A percentile compares a stretch with the other conserved stretches of the same genome.
Evolutionary conservation across 2,113 vertebrate genomes (phyloP).

Genomic region (Typhlomys cinereus): DNA sequence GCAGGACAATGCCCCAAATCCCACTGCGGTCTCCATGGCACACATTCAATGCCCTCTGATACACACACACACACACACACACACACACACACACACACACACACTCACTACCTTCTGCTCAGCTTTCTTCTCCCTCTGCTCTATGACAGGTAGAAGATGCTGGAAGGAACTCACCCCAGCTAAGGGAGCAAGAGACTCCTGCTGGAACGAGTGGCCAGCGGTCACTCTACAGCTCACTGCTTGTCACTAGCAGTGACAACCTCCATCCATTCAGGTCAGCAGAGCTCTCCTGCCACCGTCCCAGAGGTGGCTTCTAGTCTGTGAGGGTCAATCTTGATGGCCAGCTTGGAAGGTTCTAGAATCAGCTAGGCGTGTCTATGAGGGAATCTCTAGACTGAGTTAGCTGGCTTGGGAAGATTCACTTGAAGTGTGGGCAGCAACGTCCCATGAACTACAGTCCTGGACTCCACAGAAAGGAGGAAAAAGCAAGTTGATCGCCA

Average conservation of each 20-base stretch:
- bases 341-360: neutral
- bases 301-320: neutral
- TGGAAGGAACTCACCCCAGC: neutral
- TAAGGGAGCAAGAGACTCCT: neutral
- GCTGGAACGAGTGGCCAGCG: neutral
- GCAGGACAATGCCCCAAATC: too few relatives aligned
- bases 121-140: neutral
- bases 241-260: neutral
- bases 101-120: neutral
- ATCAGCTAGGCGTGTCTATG: neutral
- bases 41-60: too few relatives aligned
- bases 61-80: too few relatives aligned
- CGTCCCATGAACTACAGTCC: neutral
- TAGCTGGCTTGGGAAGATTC: neutral
- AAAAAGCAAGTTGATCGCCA: neutral
- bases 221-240: conserved; percentile 44
- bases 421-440: neutral
- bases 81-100: too few relatives aligned
- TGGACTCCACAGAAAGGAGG: neutral
- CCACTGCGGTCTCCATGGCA: too few relatives aligned
- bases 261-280: neutral
- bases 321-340: neutral
- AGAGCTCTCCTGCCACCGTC: neutral
- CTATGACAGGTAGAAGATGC: neutral
- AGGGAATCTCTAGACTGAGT: neutral